Conservation (phyloP, 2,888 invertebrate genomes). For the Julus scanicus region DNA sequence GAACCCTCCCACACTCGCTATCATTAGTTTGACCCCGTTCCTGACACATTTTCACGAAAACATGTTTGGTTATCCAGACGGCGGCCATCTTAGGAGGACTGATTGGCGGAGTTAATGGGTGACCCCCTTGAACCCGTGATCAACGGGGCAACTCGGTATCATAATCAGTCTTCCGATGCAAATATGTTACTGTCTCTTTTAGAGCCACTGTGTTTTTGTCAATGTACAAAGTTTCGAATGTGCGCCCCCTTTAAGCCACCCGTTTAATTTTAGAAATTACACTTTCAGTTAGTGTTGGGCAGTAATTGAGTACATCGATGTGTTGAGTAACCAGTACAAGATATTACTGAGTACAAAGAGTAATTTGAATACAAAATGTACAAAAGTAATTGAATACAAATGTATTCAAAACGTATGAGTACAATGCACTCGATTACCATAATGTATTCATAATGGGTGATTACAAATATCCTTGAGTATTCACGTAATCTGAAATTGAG, state of each 20-base stretch:
- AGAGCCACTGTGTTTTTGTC: not conserved
- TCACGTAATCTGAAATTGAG: too few relatives aligned
- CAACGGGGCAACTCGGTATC: not conserved
- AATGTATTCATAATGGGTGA: too few relatives aligned
- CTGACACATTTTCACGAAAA: not conserved
- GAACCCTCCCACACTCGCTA: not conserved
- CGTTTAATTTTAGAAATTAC: not conserved
- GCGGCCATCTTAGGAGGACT: slow-evolving; percentile 2
- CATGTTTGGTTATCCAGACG: not conserved
- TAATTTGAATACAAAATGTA: too few relatives aligned
- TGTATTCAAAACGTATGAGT: too few relatives aligned
- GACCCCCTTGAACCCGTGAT: not conserved
- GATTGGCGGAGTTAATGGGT: slow-evolving; percentile 3
- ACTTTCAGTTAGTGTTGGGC: too few relatives aligned
- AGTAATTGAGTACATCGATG: too few relatives aligned
- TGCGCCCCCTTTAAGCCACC: not conserved
- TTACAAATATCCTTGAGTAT: too few relatives aligned
- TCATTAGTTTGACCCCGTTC: not conserved
- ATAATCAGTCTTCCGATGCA: not conserved
- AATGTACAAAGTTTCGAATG: not conserved
- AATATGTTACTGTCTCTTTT: not conserved
- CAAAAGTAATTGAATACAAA: too few relatives aligned
- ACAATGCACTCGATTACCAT: too few relatives aligned
- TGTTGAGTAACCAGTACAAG: too few relatives aligned
- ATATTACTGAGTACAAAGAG: too few relatives aligned